Conservation (phyloP, 2,888 invertebrate species). For the Cyclophora albipunctata region DNA sequence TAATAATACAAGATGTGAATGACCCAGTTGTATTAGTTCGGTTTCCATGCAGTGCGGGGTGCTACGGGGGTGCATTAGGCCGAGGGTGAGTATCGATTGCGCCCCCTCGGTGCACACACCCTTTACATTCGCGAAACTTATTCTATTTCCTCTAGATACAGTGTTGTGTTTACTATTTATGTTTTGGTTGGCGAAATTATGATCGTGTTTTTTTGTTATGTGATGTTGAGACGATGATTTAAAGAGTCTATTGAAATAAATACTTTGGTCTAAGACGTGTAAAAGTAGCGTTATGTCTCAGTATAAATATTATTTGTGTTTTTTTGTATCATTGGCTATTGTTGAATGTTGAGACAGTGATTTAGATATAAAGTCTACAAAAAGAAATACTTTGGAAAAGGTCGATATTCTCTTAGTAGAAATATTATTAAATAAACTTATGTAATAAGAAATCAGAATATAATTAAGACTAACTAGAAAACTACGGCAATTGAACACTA, state of each 20-base stretch:
- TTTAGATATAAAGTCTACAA: too few species aligned
- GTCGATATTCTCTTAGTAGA: too few species aligned
- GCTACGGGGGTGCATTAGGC: conserved; percentile 59
- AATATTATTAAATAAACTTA: too few species aligned
- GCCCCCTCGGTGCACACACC: conserved; percentile 46
- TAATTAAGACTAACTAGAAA: not conserved
- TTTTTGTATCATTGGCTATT: too few species aligned
- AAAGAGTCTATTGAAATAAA: conserved; percentile 5
- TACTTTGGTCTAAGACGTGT: conserved; percentile 2
- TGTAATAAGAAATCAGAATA: too few species aligned
- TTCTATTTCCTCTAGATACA: conserved; percentile 20
- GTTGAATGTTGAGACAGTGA: too few species aligned
- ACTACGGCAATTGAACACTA: not conserved
- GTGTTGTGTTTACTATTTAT: conserved; percentile 1
- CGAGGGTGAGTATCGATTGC: conserved; percentile 69
- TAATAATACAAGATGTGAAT: conserved; percentile 12
- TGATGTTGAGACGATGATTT: conserved; percentile 4
- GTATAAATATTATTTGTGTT: too few species aligned
- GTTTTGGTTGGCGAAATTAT: conserved; percentile 4
- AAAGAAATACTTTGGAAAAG: too few species aligned
- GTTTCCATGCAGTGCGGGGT: conserved; percentile 27
- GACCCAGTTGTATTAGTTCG: conserved; percentile 24
- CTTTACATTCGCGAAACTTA: conserved; percentile 55
- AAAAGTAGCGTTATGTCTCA: not conserved
- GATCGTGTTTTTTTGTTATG: too few species aligned